A percentile compares a stretch with the other conserved stretches of the same genome.
These are phyloP conservation scores for Ctenoplectra terminalis DNA, from an alignment of 1,140 invertebrate species.

Conservation along the genomic window DNA sequence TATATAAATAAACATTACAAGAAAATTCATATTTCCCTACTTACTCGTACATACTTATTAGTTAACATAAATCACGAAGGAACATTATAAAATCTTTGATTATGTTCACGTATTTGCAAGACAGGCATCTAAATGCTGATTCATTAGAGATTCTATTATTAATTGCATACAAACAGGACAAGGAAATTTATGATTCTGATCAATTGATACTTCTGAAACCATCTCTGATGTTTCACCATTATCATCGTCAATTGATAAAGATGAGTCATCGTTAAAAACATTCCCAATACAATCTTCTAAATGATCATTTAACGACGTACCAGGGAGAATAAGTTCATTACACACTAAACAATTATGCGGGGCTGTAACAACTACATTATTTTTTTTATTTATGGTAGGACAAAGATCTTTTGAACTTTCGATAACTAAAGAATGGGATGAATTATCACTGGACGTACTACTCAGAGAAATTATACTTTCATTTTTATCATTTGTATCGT, in stretches of 20 bases:
- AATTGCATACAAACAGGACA: conserved; percentile 79
- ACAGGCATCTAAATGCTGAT: conserved; percentile 79
- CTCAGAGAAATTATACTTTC: conserved; percentile 42
- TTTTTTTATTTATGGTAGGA: background rate
- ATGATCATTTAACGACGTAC: conserved; percentile 84
- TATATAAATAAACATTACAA: conserved; percentile 5
- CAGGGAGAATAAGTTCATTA: conserved; percentile 81
- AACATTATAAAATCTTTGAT: background rate
- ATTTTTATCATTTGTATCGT: conserved; percentile 53
- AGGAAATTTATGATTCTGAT: conserved; percentile 64
- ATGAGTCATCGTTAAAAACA: conserved; percentile 75
- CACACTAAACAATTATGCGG: conserved; percentile 85
- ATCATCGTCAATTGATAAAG: background rate
- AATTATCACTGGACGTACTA: conserved; percentile 56
- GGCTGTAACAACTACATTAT: conserved; percentile 36
- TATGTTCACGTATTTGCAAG: conserved; percentile 44
- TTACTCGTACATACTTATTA: background rate
- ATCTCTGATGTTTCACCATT: background rate
- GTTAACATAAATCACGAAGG: background rate
- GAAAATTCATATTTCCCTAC: background rate
- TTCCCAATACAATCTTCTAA: conserved; percentile 85
- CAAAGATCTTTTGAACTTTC: background rate
- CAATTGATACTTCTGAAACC: background rate
- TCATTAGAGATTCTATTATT: conserved; percentile 74
- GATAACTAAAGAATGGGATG: conserved; percentile 32